Conservation (phyloP, 2,888 invertebrate genomes). For the Ceriagrion tenellum region DNA sequence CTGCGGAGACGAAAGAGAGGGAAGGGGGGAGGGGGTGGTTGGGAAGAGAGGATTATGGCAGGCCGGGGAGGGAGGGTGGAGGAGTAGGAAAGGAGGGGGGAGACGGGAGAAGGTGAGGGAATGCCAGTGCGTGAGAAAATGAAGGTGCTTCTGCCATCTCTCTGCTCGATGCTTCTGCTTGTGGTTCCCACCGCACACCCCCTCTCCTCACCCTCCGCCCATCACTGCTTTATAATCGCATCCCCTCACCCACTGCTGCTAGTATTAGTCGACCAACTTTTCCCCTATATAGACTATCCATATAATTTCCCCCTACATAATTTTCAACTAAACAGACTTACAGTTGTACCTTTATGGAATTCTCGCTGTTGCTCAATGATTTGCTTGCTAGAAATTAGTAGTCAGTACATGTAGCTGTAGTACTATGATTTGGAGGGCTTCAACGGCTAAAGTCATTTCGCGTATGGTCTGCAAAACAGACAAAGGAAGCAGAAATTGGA, state of each 20-base stretch:
- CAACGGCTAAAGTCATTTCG: no score
- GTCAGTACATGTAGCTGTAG: no score
- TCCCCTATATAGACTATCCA: no score
- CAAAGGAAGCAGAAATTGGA: no score
- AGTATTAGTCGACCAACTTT: no score
- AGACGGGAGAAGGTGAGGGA: slow-evolving; percentile 42
- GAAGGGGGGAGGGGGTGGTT: not conserved
- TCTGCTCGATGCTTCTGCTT: not conserved
- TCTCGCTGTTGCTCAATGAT: no score
- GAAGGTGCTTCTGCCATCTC: slow-evolving; percentile 30
- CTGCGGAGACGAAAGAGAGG: not conserved
- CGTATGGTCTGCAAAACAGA: no score
- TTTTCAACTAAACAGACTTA: no score
- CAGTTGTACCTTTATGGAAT: no score
- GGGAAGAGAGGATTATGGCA: not conserved
- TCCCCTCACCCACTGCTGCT: not conserved
- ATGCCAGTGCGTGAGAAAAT: slow-evolving; percentile 61
- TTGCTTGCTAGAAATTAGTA: no score
- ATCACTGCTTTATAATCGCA: not conserved
- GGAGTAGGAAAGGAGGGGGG: not conserved
- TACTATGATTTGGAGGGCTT: no score
- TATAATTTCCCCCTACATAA: no score
- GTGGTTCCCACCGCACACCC: slow-evolving; percentile 44
- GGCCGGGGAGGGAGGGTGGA: not conserved
- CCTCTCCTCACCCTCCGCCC: not conserved